A percentile compares a stretch with the other conserved stretches of the same genome.
Conservation (phyloP, 1,140 invertebrate genomes). For the Heliconius hermathena region DNA sequence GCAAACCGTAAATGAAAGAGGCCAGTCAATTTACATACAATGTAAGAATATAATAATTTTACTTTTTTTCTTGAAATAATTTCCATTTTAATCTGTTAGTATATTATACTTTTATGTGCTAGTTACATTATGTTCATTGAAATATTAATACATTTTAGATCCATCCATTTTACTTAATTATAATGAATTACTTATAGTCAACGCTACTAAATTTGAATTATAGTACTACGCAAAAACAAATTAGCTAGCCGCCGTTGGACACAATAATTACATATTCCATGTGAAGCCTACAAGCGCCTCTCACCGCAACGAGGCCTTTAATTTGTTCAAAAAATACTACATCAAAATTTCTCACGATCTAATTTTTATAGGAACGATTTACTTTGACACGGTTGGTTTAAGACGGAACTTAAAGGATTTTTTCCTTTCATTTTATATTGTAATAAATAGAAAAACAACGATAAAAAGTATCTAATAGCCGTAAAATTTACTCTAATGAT, state of each 20-base stretch:
- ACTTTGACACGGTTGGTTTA: constrained; percentile 56
- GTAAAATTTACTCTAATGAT: constrained; percentile 9
- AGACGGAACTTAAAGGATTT: constrained; percentile 42
- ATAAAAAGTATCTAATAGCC: background rate
- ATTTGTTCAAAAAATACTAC: constrained; percentile 36
- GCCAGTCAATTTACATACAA: background rate
- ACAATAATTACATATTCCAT: constrained; percentile 32
- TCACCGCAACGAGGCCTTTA: constrained; percentile 25
- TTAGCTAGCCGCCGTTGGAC: constrained; percentile 13
- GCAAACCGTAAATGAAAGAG: constrained; percentile 13
- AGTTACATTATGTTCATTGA: background rate
- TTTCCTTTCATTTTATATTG: constrained; percentile 21
- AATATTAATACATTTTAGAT: background rate
- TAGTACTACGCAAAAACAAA: constrained; percentile 7
- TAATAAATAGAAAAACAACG: constrained; percentile 1
- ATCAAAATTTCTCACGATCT: constrained; percentile 56
- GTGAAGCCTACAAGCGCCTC: constrained; percentile 19
- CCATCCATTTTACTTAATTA: background rate
- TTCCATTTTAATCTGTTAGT: no score
- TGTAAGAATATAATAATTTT: background rate
- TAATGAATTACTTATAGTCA: background rate
- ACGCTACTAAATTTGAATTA: background rate
- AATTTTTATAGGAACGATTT: constrained; percentile 65
- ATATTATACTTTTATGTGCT: no score
- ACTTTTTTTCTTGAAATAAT: background rate